A percentile compares a stretch with the other conserved stretches of the same genome.
phyloP scores from a whole-genome alignment of 30 jellyfish, hydroid and myxozoan species.

The Pelagia noctiluca region DNA sequence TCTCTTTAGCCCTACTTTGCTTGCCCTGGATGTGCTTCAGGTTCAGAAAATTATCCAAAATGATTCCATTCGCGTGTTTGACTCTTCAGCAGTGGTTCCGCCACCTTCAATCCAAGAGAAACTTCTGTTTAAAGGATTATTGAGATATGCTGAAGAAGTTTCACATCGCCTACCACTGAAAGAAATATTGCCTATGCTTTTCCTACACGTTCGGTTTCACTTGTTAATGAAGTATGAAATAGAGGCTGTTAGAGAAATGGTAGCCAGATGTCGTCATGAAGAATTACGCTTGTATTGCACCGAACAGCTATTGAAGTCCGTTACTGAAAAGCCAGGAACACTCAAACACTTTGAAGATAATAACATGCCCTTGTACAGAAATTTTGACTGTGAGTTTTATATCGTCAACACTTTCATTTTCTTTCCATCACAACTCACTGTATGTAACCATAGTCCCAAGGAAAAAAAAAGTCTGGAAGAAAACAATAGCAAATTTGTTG shows the following conservation, averaged over 20 bases:
- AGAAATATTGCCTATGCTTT: conserved; percentile 1
- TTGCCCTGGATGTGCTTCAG: conserved; percentile 5
- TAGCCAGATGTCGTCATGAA: neutral
- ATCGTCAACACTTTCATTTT: neutral
- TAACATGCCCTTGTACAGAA: neutral
- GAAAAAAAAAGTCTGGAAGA: neutral
- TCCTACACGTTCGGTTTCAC: conserved; percentile 11
- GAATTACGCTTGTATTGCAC: neutral
- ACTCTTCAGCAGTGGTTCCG: neutral
- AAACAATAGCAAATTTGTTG: neutral
- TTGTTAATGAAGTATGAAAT: conserved; percentile 14
- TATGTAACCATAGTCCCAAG: neutral
- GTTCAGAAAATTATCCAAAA: neutral
- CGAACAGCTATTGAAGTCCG: neutral
- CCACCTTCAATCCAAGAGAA: conserved; percentile 56
- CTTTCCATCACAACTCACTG: neutral
- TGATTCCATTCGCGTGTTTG: neutral
- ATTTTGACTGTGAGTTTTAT: neutral
- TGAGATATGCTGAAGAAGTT: conserved; percentile 15
- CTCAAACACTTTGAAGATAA: neutral
- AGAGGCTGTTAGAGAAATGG: neutral
- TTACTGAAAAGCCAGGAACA: neutral
- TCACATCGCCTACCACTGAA: neutral
- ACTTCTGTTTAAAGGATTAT: neutral
- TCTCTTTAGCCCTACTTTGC: neutral